These are phyloP conservation scores for Leucosticte australis DNA, from an alignment of 2,113 vertebrate species.

Conservation along the genomic window DNA sequence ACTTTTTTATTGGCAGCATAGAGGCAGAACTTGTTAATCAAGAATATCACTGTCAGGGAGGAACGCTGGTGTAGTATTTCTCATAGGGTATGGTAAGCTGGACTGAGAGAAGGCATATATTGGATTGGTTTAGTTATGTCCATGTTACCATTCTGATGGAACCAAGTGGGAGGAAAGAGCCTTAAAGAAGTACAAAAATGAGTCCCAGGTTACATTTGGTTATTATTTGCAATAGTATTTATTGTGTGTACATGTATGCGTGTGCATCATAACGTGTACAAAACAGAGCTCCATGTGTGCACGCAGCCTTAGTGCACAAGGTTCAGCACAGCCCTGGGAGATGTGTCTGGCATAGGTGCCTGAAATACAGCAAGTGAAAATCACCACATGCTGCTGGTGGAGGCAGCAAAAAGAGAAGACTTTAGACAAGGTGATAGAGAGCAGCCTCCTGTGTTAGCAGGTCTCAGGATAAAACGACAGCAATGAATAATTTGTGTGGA, in stretches of 20 bases:
- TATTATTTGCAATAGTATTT: background rate
- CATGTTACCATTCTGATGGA: rapidly evolving
- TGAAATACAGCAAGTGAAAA: background rate
- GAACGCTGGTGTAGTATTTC: rapidly evolving
- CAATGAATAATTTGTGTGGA: background rate
- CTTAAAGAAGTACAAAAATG: background rate
- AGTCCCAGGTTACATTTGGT: background rate
- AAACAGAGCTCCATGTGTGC: rapidly evolving
- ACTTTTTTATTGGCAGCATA: rapidly evolving
- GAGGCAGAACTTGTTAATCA: background rate
- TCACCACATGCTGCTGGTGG: background rate
- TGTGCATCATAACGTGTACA: rapidly evolving
- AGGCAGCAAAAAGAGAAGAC: background rate
- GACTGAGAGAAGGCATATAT: background rate
- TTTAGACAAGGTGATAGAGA: background rate
- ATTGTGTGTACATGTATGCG: rapidly evolving
- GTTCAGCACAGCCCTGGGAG: rapidly evolving
- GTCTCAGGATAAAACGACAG: background rate
- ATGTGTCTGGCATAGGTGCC: background rate
- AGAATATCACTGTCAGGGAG: rapidly evolving
- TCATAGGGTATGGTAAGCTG: rapidly evolving
- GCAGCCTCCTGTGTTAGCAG: background rate
- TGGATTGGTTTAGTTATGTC: background rate
- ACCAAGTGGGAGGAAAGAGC: background rate
- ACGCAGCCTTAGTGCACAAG: rapidly evolving